Percentiles rank a stretch among this genome's conserved stretches.
Evolutionary conservation across 2,113 vertebrate genomes (phyloP).

Genomic region (Dasyprocta punctata): DNA sequence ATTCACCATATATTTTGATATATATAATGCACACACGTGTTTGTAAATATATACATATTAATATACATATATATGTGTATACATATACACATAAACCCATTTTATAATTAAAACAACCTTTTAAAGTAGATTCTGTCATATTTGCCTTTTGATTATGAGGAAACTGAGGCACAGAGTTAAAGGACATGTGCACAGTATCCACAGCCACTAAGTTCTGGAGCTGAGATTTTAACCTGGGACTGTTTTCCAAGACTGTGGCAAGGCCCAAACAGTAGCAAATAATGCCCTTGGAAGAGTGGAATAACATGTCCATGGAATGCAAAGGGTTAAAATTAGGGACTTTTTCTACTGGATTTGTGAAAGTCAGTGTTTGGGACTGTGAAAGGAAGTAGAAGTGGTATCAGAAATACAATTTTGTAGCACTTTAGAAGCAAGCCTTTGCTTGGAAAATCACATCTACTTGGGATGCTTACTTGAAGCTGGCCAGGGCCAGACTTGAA

Average conservation of each 20-base stretch:
- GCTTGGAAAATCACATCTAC: neutral
- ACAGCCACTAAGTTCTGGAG: neutral
- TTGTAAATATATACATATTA: neutral
- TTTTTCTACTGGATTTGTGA: neutral
- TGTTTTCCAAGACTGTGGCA: neutral
- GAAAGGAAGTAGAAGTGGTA: neutral
- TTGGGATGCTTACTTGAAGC: neutral
- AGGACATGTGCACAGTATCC: neutral
- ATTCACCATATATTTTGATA: neutral
- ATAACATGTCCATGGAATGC: neutral
- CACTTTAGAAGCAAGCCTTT: neutral
- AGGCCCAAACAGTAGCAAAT: accelerated
- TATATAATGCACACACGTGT: neutral
- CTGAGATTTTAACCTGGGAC: neutral
- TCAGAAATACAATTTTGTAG: neutral
- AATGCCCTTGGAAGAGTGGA: neutral
- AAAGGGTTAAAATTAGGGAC: neutral
- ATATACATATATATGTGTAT: neutral
- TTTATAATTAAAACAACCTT: neutral
- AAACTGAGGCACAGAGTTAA: neutral
- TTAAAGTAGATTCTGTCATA: neutral
- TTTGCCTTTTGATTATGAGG: neutral
- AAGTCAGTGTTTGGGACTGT: neutral
- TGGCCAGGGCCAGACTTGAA: neutral
- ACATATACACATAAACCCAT: neutral